Evolutionary conservation across 2,797 vertebrate genomes (phyloP).

Genomic region (Phataginus tricuspis): DNA sequence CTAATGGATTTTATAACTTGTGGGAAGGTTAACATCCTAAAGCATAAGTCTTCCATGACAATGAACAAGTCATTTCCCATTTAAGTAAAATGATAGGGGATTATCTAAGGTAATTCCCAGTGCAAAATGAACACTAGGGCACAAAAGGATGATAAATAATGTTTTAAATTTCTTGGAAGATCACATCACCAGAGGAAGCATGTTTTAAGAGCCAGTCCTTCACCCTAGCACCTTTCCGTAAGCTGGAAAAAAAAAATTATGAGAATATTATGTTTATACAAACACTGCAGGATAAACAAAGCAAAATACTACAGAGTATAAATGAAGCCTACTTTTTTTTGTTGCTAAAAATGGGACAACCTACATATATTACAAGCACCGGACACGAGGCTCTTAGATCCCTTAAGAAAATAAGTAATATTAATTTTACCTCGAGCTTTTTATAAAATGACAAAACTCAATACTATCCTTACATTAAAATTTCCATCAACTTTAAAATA

Average conservation of each 20-base stretch:
- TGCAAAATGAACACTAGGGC: neutral
- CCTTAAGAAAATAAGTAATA: neutral
- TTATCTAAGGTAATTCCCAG: neutral
- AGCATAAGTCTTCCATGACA: conserved; percentile 6
- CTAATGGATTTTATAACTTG: neutral
- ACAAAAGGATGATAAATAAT: neutral
- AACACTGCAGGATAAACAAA: neutral
- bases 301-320: neutral
- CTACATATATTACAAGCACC: neutral
- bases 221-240: neutral
- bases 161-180: neutral
- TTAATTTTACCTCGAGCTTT: conserved; percentile 18
- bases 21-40: neutral
- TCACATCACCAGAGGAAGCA: neutral
- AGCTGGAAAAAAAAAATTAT: neutral
- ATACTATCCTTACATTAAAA: conserved; percentile 23
- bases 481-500: neutral
- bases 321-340: neutral
- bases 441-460: neutral
- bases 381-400: neutral
- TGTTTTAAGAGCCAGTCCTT: neutral
- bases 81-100: neutral
- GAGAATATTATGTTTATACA: neutral
- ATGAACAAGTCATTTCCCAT: neutral
- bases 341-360: neutral